Conservation (phyloP, 2,888 invertebrate species). For the Erannis defoliaria region DNA sequence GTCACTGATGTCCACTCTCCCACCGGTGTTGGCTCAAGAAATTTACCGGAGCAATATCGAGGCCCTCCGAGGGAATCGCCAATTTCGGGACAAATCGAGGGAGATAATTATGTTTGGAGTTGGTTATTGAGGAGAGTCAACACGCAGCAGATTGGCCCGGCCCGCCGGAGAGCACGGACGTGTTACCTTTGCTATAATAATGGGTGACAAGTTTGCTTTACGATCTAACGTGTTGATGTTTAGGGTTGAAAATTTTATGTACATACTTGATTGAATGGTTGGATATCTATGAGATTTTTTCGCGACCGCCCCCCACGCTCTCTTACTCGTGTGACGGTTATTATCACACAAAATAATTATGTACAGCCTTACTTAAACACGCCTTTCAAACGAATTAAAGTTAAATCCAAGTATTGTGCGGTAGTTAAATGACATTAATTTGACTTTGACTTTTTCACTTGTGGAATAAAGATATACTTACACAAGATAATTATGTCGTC, state of each 20-base stretch:
- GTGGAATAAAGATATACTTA: too few species aligned
- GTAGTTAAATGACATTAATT: too few species aligned
- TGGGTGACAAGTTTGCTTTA: conserved; percentile 15
- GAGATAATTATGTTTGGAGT: conserved; percentile 86
- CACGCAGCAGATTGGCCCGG: conserved; percentile 70
- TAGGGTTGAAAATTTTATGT: background rate
- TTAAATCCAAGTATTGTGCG: too few species aligned
- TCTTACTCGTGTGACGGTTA: too few species aligned
- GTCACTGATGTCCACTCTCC: conserved; percentile 7
- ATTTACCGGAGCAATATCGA: conserved; percentile 78
- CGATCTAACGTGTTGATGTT: conserved; percentile 8
- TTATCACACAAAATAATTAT: too few species aligned
- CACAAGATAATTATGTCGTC: too few species aligned
- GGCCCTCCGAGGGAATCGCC: conserved; percentile 77
- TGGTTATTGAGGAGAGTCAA: conserved; percentile 83
- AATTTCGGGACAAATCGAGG: conserved; percentile 83
- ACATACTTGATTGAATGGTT: background rate
- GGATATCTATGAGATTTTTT: background rate
- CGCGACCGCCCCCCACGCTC: too few species aligned
- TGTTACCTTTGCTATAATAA: conserved; percentile 33
- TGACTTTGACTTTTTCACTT: too few species aligned
- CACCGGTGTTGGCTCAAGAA: conserved; percentile 80
- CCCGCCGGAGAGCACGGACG: conserved; percentile 35
- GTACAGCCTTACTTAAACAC: too few species aligned
- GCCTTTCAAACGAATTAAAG: too few species aligned